Percentiles rank a stretch among this genome's conserved stretches.
These are phyloP conservation scores for Platanista minor DNA, from an alignment of 2,113 vertebrate species.

Conservation along the genomic window DNA sequence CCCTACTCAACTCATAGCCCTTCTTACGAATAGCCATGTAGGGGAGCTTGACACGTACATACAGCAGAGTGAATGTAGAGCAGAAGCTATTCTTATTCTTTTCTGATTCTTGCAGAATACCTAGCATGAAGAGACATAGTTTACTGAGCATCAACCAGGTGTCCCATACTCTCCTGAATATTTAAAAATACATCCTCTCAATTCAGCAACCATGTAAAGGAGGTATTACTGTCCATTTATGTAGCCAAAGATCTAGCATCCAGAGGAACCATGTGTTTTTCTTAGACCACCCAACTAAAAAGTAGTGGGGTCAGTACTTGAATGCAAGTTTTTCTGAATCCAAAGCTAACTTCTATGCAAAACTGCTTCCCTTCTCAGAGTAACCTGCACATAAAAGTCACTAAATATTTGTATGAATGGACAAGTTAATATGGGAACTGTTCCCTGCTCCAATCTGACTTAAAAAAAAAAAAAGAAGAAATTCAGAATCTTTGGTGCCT, in stretches of 20 bases:
- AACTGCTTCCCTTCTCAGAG: neutral
- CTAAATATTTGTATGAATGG: neutral
- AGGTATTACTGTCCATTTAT: neutral
- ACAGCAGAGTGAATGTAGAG: neutral
- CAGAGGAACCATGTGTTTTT: neutral
- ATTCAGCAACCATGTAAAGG: neutral
- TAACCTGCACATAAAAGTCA: neutral
- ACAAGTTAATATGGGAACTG: neutral
- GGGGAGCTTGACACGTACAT: neutral
- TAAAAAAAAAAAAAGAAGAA: neutral
- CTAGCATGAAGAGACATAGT: neutral
- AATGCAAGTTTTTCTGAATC: neutral
- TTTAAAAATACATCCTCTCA: conserved; percentile 6
- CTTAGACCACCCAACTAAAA: neutral
- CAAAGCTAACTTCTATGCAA: neutral
- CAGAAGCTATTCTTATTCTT: neutral
- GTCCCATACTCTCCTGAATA: neutral
- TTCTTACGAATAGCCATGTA: neutral
- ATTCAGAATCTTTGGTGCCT: neutral
- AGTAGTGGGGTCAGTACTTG: neutral
- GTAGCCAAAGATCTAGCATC: neutral
- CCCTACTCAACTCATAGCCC: neutral
- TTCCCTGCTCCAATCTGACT: neutral
- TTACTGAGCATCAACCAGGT: neutral
- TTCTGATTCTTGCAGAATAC: neutral